Conservation (phyloP, 2,888 invertebrate genomes). For the Junonia oenone region DNA sequence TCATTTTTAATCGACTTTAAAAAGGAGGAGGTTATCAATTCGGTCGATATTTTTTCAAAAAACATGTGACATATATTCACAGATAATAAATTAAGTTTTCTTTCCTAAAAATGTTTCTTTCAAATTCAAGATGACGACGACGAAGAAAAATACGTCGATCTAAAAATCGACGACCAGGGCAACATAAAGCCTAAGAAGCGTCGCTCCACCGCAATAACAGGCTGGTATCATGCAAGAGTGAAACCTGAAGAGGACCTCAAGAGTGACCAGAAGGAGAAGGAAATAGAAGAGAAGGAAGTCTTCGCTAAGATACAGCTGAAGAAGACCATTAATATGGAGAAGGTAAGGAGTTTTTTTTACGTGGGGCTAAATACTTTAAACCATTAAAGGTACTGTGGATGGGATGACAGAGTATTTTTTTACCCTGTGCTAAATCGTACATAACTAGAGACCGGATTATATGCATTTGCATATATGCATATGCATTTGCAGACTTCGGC, state of each 20-base stretch:
- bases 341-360: constrained; percentile 42
- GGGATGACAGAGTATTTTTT: too few species aligned
- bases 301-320: constrained; percentile 60
- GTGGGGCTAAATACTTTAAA: too few species aligned
- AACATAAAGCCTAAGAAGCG: constrained; percentile 59
- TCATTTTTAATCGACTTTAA: too few species aligned
- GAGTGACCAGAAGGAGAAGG: constrained; percentile 41
- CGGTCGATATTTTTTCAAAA: too few species aligned
- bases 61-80: neutral
- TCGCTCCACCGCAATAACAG: constrained; percentile 30
- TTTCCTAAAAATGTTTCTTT: neutral
- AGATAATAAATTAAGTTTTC: neutral
- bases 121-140: constrained; percentile 45
- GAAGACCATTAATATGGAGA: constrained; percentile 64
- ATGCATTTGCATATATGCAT: too few species aligned
- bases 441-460: too few species aligned
- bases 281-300: constrained; percentile 46
- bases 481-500: too few species aligned
- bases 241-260: constrained; percentile 34
- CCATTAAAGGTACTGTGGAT: too few species aligned
- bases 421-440: too few species aligned
- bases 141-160: constrained; percentile 64
- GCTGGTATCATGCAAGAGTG: constrained; percentile 64
- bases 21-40: too few species aligned
- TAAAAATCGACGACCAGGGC: constrained; percentile 63